Percentiles rank a stretch among this genome's conserved stretches.
Conservation (phyloP, 1,140 invertebrate genomes). For the Heterodera schachtii region DNA sequence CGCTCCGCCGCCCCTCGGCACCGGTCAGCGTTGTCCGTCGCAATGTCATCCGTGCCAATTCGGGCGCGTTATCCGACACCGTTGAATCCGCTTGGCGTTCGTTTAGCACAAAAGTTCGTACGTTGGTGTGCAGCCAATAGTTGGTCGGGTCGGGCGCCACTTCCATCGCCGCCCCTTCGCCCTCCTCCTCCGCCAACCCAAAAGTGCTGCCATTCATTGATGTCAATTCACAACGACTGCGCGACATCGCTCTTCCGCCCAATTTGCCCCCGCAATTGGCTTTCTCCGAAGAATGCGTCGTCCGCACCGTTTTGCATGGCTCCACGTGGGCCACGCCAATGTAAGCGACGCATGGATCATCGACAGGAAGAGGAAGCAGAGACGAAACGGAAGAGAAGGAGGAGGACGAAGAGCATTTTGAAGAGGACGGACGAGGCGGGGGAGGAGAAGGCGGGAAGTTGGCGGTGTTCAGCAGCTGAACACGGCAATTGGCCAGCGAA, state of each 20-base stretch:
- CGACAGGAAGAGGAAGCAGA: not conserved
- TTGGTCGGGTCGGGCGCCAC: conserved; percentile 32
- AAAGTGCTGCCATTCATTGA: not conserved
- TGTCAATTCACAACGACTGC: not conserved
- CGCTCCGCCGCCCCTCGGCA: not conserved
- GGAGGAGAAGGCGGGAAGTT: not conserved
- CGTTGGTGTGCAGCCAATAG: conserved; percentile 50
- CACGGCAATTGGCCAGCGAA: conserved; percentile 49
- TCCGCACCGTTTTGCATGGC: conserved; percentile 28
- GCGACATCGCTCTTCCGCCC: not conserved
- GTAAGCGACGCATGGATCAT: conserved; percentile 73
- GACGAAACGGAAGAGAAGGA: too few relatives aligned
- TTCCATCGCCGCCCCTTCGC: not conserved
- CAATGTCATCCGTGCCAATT: conserved; percentile 48
- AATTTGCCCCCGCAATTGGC: not conserved
- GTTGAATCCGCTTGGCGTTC: conserved; percentile 40
- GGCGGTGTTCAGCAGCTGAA: conserved; percentile 49
- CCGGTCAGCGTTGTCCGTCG: conserved; percentile 45
- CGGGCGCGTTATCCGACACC: conserved; percentile 42
- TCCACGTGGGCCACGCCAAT: conserved; percentile 55
- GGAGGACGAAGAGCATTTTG: too few relatives aligned
- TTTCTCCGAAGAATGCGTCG: not conserved
- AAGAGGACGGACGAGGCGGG: not conserved
- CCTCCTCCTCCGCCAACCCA: not conserved
- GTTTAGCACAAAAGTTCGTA: conserved; percentile 49